Base-by-base conservation (phyloP, 2,113 vertebrate species). In the Lepus timidus region DNA sequence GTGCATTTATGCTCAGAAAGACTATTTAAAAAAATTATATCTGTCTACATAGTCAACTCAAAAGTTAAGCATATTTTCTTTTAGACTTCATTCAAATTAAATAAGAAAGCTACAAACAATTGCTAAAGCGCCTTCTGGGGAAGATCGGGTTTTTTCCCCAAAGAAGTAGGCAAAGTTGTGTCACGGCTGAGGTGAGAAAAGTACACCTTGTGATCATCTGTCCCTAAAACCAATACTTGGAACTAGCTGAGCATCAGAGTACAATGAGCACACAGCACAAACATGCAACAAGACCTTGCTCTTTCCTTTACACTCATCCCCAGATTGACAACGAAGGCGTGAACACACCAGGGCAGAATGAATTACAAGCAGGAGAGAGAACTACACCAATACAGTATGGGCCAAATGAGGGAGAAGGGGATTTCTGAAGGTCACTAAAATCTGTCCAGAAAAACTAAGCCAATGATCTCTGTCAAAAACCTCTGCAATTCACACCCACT, bases 21-120 rank as follows among this genome's bases (percentile, higher is more conserved):
- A 93, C 17, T 58, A 64, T 49, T 88, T 29, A 49, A 95, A 92
- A 84, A 80, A 73, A 3, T 12, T 27, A 29, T 49, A 62, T 58
- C 27, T 90, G 12, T 93, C 52, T 70, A 80, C 1, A 85, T 5
- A 20, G 23, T 44, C 87, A 95, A 70, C 55, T 81, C 52, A 79
- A 22, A 70, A 91, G 93, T 55, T 83, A 80, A 68, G 49, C 11
- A 85, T 23, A 68, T 65, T 79, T 84, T 86, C 70, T 58, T 75
- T 93, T 64, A 86, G 19, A 70, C 19, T 85, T 91, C 62, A 62
- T 68, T 94, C 27, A 90, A 85, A 29, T 51, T 67, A 76, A 95
- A n/a, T 55, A 86, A 87, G 33, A 85, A 94, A 88, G 58, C 31
- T 78, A 79, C 1, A 83, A n/a, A n/a, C 65, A 87, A 81, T 76